Evolutionary conservation across 2,113 vertebrate genomes (phyloP), one percentile per base, ranked within the genome.

Genomic region (Calidris pugnax): DNA sequence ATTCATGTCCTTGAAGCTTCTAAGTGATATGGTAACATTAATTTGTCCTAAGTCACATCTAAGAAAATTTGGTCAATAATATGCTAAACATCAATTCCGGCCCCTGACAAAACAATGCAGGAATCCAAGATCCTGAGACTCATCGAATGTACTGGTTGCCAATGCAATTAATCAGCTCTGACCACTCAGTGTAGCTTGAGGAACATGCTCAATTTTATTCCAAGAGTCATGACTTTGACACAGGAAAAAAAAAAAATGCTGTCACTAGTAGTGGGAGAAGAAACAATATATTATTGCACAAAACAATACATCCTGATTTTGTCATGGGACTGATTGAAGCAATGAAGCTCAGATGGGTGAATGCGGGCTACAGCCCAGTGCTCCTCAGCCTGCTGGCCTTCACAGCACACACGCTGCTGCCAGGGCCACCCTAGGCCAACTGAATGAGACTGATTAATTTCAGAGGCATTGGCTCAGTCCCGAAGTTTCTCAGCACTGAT

Each of bases 61-160:
- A 57, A 87, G 24, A 87, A 87, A 86, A 68, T 56, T 41, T 21
- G 48, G 28, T 80, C 91, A 86, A 80, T 90, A 89, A 85, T 63
- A 72, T 27, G 22, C 28, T 80, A 76, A 87, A 62, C 33, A 82
- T 91, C 10, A 62, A 10, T 78, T 81, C 92, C 64, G 77, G 68
- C 66, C 81, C 86, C 78, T 72, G 50, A 86, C 74, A 84, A 97
- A 95, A 76, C 66, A 92, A 57, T 14, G 14, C 30, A 33, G 69
- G 43, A 91, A 88, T 96, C 22, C 81, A 94, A 86, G 47, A 86
- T 95, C 22, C 57, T 43, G 57, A 96, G 78, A 86, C 77, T 88
- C 93, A 93, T 95, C 39, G 94, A 95, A 68, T 26, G 14, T 56
- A 47, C 37, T 10, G 20, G 51, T 35, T 90, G 74, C 53, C 95